Base-by-base conservation (phyloP, 2,888 invertebrate species). In the Sisyra terminalis region DNA sequence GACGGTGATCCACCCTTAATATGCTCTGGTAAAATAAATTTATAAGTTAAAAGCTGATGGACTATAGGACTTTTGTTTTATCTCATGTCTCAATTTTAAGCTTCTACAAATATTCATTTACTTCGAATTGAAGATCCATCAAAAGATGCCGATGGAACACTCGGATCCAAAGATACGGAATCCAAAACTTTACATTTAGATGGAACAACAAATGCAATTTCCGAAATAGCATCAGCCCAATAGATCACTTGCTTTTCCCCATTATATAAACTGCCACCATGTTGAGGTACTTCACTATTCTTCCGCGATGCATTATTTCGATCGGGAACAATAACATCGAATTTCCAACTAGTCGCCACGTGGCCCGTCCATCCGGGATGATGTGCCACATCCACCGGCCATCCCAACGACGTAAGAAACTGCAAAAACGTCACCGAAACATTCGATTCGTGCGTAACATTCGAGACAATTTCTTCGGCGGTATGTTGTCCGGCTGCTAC, bases 301-400 rank as follows among this genome's bases (percentile, higher is more conserved):
- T 24, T 24, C 7, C 24, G 24, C 5, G 46, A 46, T 6, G 44
- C 46, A 16, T 24, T 41, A 8, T 48, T 44, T 5, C 14, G 15
- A 11, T 46, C 48, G 4, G 35, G 46, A 30, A 50, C 47, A 37
- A 47, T 50, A 37, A 46, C 32, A 7, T 47, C 45, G 10, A 53
- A 50, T 54, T 75, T 78, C 83, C 89, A 90, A 53, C 90, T 89
- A n/a, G 82, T 84, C 42, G 75, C 71, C 42, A 82, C 71, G 59
- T 88, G 86, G 0, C 96, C 96, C 16, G 92, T 85, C 96, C 96
- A 97, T 24, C 63, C 93, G 34, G 88, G 83, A 67, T 94, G 94
- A 14, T 77, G 77, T 34, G 74, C 69, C 17, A 93, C 80, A 47
- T 76, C 77, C 9, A 94, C 89, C 1, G 90, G 81, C 75, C 84